Evolutionary conservation across 2,797 vertebrate species (phyloP).

Genomic region (Melanotaenia trifasciata): DNA sequence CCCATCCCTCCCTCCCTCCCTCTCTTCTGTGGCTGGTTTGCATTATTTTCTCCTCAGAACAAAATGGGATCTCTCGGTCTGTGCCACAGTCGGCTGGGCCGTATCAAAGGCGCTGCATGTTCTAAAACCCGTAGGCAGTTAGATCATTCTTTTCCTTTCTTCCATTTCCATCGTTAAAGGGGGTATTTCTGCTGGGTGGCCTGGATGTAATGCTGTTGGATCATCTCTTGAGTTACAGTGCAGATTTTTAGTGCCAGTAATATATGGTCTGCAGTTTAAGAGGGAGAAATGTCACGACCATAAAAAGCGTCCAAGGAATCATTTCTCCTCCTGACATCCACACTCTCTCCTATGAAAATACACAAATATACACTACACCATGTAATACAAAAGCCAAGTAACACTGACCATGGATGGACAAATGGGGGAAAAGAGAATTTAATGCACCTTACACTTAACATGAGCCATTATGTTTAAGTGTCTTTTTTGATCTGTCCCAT

Average conservation of each 20-base stretch:
- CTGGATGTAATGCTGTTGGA: conserved; percentile 57
- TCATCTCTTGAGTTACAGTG: conserved; percentile 56
- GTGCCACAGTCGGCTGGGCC: conserved; percentile 61
- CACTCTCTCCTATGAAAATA: conserved; percentile 5
- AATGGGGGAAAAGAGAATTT: conserved; percentile 16
- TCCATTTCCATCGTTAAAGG: conserved; percentile 63
- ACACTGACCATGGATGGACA: conserved; percentile 23
- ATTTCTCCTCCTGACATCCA: conserved; percentile 26
- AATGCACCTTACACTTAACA: conserved; percentile 56
- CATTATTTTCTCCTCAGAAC: conserved; percentile 73
- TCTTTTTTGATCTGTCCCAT: conserved; percentile 52
- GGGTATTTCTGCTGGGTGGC: conserved; percentile 71
- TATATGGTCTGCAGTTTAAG: conserved; percentile 47
- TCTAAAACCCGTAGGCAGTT: conserved; percentile 59
- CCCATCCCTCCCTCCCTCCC: conserved; percentile 10
- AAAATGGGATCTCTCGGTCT: conserved; percentile 69
- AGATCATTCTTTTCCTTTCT: conserved; percentile 59
- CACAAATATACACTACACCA: not conserved
- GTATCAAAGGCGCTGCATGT: conserved; percentile 69
- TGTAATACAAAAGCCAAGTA: conserved; percentile 32
- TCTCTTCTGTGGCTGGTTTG: conserved; percentile 58
- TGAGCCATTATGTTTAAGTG: conserved; percentile 52
- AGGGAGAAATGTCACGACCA: conserved; percentile 50
- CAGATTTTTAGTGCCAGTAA: conserved; percentile 65
- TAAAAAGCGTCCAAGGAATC: conserved; percentile 40